Conservation (phyloP, 2,888 invertebrate genomes). For the Dione juno region DNA sequence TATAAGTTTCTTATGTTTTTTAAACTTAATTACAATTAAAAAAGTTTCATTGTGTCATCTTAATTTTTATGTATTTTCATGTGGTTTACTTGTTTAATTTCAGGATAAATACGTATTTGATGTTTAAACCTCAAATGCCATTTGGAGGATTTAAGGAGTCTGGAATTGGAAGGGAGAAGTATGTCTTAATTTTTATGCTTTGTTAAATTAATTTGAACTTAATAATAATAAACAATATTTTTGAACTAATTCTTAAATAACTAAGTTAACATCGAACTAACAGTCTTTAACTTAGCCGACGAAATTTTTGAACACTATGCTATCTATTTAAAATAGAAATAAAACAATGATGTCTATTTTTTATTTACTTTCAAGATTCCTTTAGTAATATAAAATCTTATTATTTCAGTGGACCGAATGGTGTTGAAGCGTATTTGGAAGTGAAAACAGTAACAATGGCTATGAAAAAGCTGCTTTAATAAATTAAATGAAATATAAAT, state of each 20-base stretch:
- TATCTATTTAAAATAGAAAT: neutral
- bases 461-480: slow-evolving; percentile 62
- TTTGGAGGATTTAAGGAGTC: slow-evolving; percentile 95
- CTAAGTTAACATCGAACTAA: too few species aligned
- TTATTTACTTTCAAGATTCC: too few species aligned
- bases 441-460: slow-evolving; percentile 87
- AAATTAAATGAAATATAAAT: neutral
- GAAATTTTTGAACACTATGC: too few species aligned
- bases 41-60: too few species aligned
- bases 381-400: slow-evolving; percentile 35
- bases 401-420: slow-evolving; percentile 85
- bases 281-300: too few species aligned
- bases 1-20: too few species aligned
- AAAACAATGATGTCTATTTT: too few species aligned
- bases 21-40: too few species aligned
- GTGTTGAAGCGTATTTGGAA: slow-evolving; percentile 88
- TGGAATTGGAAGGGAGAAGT: slow-evolving; percentile 86
- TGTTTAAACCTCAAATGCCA: slow-evolving; percentile 86
- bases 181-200: slow-evolving; percentile 44
- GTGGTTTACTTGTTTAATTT: neutral
- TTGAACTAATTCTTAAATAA: neutral
- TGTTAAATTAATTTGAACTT: too few species aligned
- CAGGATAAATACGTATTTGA: slow-evolving; percentile 64
- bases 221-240: too few species aligned
- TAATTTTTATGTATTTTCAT: too few species aligned